A percentile compares a stretch with the other conserved stretches of the same genome.
Evolutionary conservation across 1,140 invertebrate genomes (phyloP).

Genomic region (Lethrus apterus): DNA sequence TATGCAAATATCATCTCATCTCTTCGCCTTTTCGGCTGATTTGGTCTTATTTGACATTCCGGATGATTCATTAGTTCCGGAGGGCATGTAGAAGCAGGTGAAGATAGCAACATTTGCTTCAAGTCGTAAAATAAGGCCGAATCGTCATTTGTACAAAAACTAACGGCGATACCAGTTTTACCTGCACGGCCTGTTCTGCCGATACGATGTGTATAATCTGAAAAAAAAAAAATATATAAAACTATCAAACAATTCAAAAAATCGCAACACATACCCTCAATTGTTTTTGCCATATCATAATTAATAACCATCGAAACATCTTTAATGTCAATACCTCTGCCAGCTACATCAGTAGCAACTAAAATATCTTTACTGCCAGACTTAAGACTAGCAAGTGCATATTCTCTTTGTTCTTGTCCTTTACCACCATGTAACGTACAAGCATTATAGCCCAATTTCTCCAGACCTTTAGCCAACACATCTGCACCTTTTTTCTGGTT

Average conservation of each 20-base stretch:
- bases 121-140: conserved; percentile 93
- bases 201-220: conserved; percentile 98
- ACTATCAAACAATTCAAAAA: no score
- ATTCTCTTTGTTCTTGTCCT: conserved; percentile 99
- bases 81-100: conserved; percentile 92
- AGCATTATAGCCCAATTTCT: conserved; percentile 95
- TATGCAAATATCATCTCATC: conserved; percentile 94
- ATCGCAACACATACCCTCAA: conserved; percentile 63
- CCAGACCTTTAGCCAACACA: conserved; percentile 92
- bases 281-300: conserved; percentile 99
- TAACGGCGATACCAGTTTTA: conserved; percentile 91
- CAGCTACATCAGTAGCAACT: conserved; percentile 99
- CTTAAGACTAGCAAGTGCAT: conserved; percentile 93
- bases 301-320: conserved; percentile 98
- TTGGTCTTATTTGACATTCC: conserved; percentile 96
- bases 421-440: conserved; percentile 98
- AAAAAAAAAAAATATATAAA: conserved; percentile 37
- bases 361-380: conserved; percentile 93
- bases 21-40: conserved; percentile 84
- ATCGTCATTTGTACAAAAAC: conserved; percentile 96
- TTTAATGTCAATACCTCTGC: conserved; percentile 99
- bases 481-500: conserved; percentile 99
- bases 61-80: conserved; percentile 97
- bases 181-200: conserved; percentile 98
- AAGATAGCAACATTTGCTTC: conserved; percentile 82